Evolutionary conservation across 2,113 vertebrate species (phyloP).

Genomic region (Eulacestoma nigropectus): DNA sequence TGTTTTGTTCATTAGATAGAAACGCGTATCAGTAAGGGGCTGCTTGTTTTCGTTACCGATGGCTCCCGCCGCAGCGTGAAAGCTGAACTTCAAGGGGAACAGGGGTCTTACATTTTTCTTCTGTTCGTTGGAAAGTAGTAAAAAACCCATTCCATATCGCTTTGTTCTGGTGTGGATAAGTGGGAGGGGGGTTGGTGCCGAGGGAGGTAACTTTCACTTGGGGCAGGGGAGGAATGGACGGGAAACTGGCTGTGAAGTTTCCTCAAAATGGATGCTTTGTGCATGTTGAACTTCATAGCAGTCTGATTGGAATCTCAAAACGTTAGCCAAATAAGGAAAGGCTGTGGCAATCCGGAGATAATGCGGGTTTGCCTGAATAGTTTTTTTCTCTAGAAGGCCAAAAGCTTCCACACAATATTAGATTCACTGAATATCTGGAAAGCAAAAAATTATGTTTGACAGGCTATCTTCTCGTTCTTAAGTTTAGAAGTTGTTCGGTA

Average conservation of each 20-base stretch:
- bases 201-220: conserved; percentile 17
- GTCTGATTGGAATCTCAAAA: conserved; percentile 80
- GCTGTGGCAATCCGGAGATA: conserved; percentile 79
- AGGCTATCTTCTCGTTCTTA: not conserved
- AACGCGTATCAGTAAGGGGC: not conserved
- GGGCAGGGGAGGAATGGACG: not conserved
- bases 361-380: conserved; percentile 71
- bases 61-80: conserved; percentile 10
- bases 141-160: not conserved
- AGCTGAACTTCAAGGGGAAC: not conserved
- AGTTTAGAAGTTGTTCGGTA: not conserved
- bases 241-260: conserved; percentile 59
- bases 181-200: not conserved
- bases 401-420: conserved; percentile 37
- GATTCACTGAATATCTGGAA: not conserved
- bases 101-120: not conserved
- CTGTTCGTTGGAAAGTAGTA: not conserved
- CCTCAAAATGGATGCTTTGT: conserved; percentile 81
- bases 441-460: not conserved
- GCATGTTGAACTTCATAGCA: conserved; percentile 80
- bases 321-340: conserved; percentile 86
- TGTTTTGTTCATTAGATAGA: not conserved
- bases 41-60: not conserved
- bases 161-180: conserved; percentile 5
- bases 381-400: conserved; percentile 64